These are phyloP conservation scores for Cyprinodon tularosa DNA, from an alignment of 2,113 vertebrate species.

Conservation along the genomic window DNA sequence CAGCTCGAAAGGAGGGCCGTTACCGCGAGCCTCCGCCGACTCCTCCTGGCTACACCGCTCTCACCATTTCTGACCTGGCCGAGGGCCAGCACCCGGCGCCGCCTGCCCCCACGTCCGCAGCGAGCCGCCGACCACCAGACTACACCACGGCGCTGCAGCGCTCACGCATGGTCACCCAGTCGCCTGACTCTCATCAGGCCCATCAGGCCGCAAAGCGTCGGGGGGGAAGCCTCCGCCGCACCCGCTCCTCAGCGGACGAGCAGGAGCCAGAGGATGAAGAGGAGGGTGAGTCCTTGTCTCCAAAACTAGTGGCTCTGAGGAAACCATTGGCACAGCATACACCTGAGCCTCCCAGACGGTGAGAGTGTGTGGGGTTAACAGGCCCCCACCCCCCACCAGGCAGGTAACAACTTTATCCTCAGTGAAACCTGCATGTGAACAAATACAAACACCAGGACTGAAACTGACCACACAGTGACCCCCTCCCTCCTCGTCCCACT, in stretches of 20 bases:
- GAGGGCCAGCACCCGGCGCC: conserved; percentile 78
- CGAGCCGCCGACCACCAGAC: conserved; percentile 90
- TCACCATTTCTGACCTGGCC: conserved; percentile 90
- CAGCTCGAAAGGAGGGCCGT: conserved; percentile 93
- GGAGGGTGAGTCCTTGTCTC: conserved; percentile 91
- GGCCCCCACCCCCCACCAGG: conserved; percentile 69
- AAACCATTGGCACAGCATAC: conserved; percentile 73
- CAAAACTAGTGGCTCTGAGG: conserved; percentile 83
- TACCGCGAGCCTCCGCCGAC: conserved; percentile 96
- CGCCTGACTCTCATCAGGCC: conserved; percentile 82
- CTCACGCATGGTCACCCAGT: conserved; percentile 92
- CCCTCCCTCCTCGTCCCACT: conserved; percentile 38
- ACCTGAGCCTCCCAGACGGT: conserved; percentile 75
- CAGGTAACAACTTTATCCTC: conserved; percentile 77
- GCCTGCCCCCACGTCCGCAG: conserved; percentile 27
- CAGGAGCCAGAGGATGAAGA: conserved; percentile 80
- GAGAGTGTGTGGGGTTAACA: conserved; percentile 73
- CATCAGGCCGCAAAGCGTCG: conserved; percentile 72
- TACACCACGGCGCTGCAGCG: conserved; percentile 96
- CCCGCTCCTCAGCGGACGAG: conserved; percentile 63
- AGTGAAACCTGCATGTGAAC: conserved; percentile 66
- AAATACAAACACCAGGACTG: conserved; percentile 48
- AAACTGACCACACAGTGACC: conserved; percentile 22
- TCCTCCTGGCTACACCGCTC: conserved; percentile 93
- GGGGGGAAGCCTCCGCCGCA: conserved; percentile 59